These are phyloP conservation scores for Oncorhynchus clarkii DNA, from an alignment of 2,113 vertebrate genomes.

Conservation along the genomic window DNA sequence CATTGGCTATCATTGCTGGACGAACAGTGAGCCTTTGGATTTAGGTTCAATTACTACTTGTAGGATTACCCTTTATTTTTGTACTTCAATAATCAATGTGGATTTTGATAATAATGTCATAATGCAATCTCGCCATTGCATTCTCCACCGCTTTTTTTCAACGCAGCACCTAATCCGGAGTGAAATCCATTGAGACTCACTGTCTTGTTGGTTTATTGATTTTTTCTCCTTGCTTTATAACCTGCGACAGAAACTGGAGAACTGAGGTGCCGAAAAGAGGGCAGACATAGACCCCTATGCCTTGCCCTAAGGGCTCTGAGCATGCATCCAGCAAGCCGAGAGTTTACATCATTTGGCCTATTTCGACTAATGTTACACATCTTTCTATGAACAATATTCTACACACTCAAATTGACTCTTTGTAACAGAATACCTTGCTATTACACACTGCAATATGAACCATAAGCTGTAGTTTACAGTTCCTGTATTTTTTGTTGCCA, in stretches of 20 bases:
- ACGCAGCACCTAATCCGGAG: constrained; percentile 67
- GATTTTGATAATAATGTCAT: constrained; percentile 73
- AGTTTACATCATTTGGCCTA: constrained; percentile 20
- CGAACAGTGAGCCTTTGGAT: constrained; percentile 56
- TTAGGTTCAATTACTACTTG: constrained; percentile 69
- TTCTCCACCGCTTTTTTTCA: constrained; percentile 35
- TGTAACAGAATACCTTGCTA: constrained; percentile 11
- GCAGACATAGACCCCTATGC: constrained; percentile 19
- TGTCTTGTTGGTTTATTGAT: constrained; percentile 77
- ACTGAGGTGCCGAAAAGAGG: constrained; percentile 54
- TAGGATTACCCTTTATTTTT: constrained; percentile 68
- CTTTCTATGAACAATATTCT: constrained; percentile 5
- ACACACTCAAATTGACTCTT: neutral
- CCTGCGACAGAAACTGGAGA: constrained; percentile 63
- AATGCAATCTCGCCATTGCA: constrained; percentile 62
- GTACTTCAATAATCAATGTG: constrained; percentile 72
- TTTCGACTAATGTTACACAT: constrained; percentile 11
- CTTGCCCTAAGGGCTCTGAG: constrained; percentile 42
- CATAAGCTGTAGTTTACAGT: neutral
- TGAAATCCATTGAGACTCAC: constrained; percentile 69
- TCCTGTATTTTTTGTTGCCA: constrained; percentile 29
- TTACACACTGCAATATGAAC: constrained; percentile 10
- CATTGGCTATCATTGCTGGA: constrained; percentile 68
- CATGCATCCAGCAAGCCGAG: constrained; percentile 33
- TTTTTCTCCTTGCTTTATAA: constrained; percentile 57